These are phyloP conservation scores for Cuniculus paca DNA, from an alignment of 2,797 vertebrate species.

Conservation along the genomic window DNA sequence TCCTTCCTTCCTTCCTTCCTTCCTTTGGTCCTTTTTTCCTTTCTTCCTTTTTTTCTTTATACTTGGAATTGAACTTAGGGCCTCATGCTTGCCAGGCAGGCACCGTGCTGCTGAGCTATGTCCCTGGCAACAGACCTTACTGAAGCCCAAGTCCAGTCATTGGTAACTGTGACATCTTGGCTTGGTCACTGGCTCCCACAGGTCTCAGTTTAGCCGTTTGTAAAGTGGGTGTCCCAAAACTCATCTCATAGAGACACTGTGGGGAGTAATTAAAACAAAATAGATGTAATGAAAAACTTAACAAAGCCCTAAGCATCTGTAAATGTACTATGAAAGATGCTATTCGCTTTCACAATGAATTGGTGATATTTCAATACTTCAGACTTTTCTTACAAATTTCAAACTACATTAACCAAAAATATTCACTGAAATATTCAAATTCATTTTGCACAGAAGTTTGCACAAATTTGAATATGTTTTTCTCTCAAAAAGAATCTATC, in stretches of 20 bases:
- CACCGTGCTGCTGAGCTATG: too few species aligned
- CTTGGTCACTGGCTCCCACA: neutral
- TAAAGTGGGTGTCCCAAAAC: neutral
- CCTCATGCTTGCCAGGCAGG: too few species aligned
- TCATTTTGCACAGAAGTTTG: constrained; percentile 51
- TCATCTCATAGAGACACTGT: neutral
- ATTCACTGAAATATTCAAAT: constrained; percentile 50
- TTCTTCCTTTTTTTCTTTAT: too few species aligned
- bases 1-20: too few species aligned
- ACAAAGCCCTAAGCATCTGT: neutral
- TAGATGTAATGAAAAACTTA: neutral
- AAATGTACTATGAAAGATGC: neutral
- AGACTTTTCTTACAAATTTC: constrained; percentile 47
- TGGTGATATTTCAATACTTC: constrained; percentile 16
- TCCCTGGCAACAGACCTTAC: neutral
- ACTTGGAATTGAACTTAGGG: too few species aligned
- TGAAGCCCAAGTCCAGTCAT: neutral
- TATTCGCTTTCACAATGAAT: neutral
- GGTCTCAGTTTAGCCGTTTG: constrained; percentile 3
- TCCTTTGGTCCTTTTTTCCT: too few species aligned
- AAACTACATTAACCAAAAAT: constrained; percentile 44
- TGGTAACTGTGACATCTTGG: neutral
- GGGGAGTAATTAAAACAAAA: neutral
- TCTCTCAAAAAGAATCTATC: neutral
- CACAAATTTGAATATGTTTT: neutral